A percentile compares a stretch with the other conserved stretches of the same genome.
Evolutionary conservation across 2,113 vertebrate species (phyloP).

Genomic region (Notothenia coriiceps): DNA sequence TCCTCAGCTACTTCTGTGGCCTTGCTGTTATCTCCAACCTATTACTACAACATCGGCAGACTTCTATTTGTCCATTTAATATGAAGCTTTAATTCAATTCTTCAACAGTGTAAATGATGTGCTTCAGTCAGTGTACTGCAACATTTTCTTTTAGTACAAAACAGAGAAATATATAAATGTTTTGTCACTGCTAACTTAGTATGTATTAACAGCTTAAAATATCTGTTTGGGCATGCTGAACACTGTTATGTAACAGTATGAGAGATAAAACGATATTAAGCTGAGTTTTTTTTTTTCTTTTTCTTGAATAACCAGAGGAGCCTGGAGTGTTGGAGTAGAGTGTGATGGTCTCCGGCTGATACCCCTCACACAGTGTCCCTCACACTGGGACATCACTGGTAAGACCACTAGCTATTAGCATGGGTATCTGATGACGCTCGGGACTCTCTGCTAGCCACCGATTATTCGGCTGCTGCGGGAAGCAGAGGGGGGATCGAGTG

Average conservation of each 20-base stretch:
- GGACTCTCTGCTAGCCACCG: conserved; percentile 56
- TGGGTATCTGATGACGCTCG: conserved; percentile 78
- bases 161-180: not conserved
- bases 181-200: not conserved
- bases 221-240: conserved; percentile 1
- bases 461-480: conserved; percentile 54
- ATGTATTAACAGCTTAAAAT: not conserved
- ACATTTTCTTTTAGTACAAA: not conserved
- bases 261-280: not conserved
- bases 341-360: conserved; percentile 26
- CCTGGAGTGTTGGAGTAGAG: conserved; percentile 9
- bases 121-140: not conserved
- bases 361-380: conserved; percentile 39
- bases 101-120: not conserved
- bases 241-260: not conserved
- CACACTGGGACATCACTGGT: conserved; percentile 40
- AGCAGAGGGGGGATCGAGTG: conserved; percentile 69
- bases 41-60: not conserved
- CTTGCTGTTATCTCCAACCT: not conserved
- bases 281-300: no score
- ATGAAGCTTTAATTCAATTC: not conserved
- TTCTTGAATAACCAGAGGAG: conserved; percentile 15
- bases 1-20: not conserved
- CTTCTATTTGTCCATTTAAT: not conserved
- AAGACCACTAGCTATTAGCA: conserved; percentile 78